phyloP scores from a whole-genome alignment of 2,888 invertebrate species.

The Drosophila engyochracea region DNA sequence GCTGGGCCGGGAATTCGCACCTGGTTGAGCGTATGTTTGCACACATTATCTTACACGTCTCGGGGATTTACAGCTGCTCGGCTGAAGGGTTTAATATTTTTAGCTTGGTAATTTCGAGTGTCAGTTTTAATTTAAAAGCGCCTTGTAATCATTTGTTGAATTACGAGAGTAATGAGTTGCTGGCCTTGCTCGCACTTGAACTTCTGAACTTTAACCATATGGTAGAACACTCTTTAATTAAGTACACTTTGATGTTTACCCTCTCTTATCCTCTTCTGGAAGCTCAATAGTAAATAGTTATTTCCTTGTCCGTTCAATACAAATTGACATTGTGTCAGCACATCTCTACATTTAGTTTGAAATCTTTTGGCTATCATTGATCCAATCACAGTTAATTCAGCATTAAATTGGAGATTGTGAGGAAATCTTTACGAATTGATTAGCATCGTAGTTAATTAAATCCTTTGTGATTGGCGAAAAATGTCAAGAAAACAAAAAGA shows the following conservation, averaged over 20 bases:
- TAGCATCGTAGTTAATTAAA: slow-evolving; percentile 56
- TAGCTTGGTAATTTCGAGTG: slow-evolving; percentile 63
- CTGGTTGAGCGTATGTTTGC: slow-evolving; percentile 61
- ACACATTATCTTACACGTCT: slow-evolving; percentile 58
- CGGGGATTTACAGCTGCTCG: slow-evolving; percentile 62
- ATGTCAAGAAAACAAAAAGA: slow-evolving; percentile 4
- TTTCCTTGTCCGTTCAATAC: background rate
- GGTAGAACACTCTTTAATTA: background rate
- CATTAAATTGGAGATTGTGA: background rate
- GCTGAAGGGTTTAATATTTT: slow-evolving; percentile 70
- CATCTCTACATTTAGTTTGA: slow-evolving; percentile 2
- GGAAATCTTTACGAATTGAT: slow-evolving; percentile 40
- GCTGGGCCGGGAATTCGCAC: slow-evolving; percentile 36
- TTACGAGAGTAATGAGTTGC: slow-evolving; percentile 49
- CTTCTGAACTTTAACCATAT: background rate
- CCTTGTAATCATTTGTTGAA: slow-evolving; percentile 61
- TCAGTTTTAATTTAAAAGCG: slow-evolving; percentile 53
- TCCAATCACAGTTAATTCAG: background rate
- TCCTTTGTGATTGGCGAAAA: slow-evolving; percentile 46
- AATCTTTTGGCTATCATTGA: background rate
- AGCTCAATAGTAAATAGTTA: background rate
- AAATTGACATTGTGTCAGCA: background rate
- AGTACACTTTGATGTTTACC: background rate
- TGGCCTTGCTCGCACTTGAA: slow-evolving; percentile 23
- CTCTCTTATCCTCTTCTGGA: background rate